Evolutionary conservation across 2,113 vertebrate species (phyloP).

Genomic region (Zapus hudsonius): DNA sequence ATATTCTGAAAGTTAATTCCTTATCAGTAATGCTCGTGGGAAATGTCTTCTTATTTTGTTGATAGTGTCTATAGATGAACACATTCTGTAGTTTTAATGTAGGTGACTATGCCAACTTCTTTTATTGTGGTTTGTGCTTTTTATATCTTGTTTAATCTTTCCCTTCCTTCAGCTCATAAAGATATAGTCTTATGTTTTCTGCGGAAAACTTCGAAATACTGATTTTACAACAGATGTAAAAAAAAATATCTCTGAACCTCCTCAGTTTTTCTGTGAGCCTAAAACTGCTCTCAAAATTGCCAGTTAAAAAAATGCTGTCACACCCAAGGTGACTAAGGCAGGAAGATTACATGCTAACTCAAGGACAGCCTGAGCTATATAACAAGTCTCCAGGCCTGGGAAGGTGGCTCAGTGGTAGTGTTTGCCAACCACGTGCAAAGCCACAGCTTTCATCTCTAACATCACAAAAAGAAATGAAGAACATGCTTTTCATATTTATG

Average conservation of each 20-base stretch:
- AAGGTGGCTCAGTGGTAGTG: background rate
- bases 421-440: background rate
- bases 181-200: slow-evolving; percentile 11
- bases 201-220: slow-evolving; percentile 29
- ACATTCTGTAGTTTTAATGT: background rate
- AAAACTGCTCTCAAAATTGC: background rate
- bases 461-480: background rate
- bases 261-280: background rate
- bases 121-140: background rate
- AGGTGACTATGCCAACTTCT: background rate
- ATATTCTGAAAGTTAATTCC: background rate
- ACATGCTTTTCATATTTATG: background rate
- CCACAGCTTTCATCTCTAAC: background rate
- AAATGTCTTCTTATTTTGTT: background rate
- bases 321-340: background rate
- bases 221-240: background rate
- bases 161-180: slow-evolving; percentile 4
- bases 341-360: background rate
- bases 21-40: background rate
- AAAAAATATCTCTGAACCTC: background rate
- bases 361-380: background rate
- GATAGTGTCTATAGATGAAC: background rate
- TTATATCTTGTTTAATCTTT: slow-evolving; percentile 15
- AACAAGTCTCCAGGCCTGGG: background rate
- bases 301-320: background rate